Evolutionary conservation across 1,140 invertebrate genomes (phyloP).

Genomic region (Trichoplusia ni): DNA sequence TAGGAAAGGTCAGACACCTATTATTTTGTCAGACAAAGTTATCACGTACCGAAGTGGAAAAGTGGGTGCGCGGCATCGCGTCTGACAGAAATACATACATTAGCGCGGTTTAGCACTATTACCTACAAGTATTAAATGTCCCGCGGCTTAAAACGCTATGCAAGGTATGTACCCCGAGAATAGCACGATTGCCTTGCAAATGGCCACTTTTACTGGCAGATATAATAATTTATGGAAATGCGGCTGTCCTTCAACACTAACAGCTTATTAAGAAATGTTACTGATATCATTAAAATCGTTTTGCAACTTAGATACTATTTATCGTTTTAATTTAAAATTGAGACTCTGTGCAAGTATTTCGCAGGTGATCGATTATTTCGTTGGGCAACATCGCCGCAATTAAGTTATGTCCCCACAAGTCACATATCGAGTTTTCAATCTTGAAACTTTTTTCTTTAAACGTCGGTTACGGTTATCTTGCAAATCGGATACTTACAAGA

Average conservation of each 20-base stretch:
- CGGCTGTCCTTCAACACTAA: neutral
- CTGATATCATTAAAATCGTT: neutral
- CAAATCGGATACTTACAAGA: too few relatives aligned
- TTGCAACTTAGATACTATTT: neutral
- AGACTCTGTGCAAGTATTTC: neutral
- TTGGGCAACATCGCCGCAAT: neutral
- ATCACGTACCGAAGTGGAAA: conserved; percentile 13
- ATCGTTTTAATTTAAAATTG: neutral
- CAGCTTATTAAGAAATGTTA: neutral
- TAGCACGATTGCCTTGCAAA: neutral
- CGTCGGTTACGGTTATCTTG: too few relatives aligned
- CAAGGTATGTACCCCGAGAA: neutral
- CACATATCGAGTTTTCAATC: neutral
- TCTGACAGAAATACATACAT: conserved; percentile 42
- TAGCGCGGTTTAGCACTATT: conserved; percentile 30
- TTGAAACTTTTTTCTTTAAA: too few relatives aligned
- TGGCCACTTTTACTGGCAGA: conserved; percentile 6
- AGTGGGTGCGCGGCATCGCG: neutral
- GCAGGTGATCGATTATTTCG: neutral
- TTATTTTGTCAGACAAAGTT: neutral
- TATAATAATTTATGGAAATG: neutral
- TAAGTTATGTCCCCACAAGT: neutral
- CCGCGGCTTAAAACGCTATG: neutral
- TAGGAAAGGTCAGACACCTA: neutral
- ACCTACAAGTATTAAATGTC: neutral